A percentile compares a stretch with the other conserved stretches of the same genome.
These are phyloP conservation scores for Pterois miles DNA, from an alignment of 2,797 vertebrate species.

Conservation along the genomic window DNA sequence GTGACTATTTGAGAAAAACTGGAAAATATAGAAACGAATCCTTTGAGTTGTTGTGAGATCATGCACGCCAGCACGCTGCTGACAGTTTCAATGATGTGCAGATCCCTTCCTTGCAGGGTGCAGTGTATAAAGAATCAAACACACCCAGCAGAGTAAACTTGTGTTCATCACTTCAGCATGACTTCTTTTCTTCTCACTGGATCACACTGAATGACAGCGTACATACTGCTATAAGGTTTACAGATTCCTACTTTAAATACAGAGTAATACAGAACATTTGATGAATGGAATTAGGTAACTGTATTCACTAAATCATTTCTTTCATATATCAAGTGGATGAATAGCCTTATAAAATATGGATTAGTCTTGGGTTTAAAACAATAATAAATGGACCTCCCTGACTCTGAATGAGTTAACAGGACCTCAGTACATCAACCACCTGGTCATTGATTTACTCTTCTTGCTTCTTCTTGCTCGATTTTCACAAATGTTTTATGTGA, in stretches of 20 bases:
- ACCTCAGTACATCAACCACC: background rate
- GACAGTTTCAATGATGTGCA: background rate
- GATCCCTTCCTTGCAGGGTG: background rate
- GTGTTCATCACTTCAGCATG: background rate
- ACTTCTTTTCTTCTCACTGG: background rate
- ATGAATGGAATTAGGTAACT: background rate
- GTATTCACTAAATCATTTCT: background rate
- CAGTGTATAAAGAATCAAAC: background rate
- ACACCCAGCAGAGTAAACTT: background rate
- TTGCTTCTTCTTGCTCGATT: background rate
- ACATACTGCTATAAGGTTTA: background rate
- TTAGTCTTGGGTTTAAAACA: background rate
- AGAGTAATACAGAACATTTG: background rate
- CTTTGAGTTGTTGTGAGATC: background rate
- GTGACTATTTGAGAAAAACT: background rate
- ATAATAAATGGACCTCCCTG: background rate
- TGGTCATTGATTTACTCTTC: slow-evolving; percentile 12
- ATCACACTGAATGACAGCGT: background rate
- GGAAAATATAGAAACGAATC: background rate
- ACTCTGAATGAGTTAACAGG: background rate
- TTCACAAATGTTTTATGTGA: slow-evolving; percentile 3
- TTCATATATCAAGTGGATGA: background rate
- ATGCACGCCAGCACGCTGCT: background rate
- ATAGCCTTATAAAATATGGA: background rate
- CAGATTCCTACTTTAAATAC: background rate